Percentiles rank a stretch among this genome's conserved stretches.
Conservation (phyloP, 2,888 invertebrate species). For the Nomada goodeniana region DNA sequence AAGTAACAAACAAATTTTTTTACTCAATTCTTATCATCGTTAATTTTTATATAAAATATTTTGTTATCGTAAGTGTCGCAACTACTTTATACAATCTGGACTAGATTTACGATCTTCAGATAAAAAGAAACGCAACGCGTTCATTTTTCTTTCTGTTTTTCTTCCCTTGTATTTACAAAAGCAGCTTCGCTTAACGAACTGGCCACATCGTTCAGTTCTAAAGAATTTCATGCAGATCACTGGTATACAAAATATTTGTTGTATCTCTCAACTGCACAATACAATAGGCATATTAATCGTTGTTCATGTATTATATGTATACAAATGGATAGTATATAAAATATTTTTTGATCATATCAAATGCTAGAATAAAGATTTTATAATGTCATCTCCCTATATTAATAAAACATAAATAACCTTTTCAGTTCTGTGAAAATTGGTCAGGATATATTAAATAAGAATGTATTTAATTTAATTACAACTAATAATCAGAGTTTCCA, state of each 20-base stretch:
- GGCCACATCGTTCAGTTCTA: slow-evolving; percentile 13
- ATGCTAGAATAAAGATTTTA: slow-evolving; percentile 19
- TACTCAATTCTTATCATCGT: not conserved
- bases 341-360: slow-evolving; percentile 40
- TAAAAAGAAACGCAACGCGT: not conserved
- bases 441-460: too few species aligned
- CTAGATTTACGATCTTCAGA: slow-evolving; percentile 49
- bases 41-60: slow-evolving; percentile 9
- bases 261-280: slow-evolving; percentile 3
- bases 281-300: slow-evolving; percentile 14
- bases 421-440: slow-evolving; percentile 16
- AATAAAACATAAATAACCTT: slow-evolving; percentile 15
- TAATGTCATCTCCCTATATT: not conserved
- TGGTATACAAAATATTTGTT: slow-evolving; percentile 63
- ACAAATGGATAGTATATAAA: slow-evolving; percentile 55
- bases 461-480: not conserved
- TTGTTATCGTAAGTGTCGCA: slow-evolving; percentile 14
- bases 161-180: slow-evolving; percentile 9
- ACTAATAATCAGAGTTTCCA: not conserved
- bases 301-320: slow-evolving; percentile 17
- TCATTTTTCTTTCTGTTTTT: slow-evolving; percentile 5
- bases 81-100: slow-evolving; percentile 46
- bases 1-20: not conserved
- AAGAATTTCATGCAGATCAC: slow-evolving; percentile 19
- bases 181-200: slow-evolving; percentile 20